Percentiles rank a stretch among this genome's conserved stretches.
phyloP scores from a whole-genome alignment of 2,888 invertebrate species.

The Metellina segmentata region DNA sequence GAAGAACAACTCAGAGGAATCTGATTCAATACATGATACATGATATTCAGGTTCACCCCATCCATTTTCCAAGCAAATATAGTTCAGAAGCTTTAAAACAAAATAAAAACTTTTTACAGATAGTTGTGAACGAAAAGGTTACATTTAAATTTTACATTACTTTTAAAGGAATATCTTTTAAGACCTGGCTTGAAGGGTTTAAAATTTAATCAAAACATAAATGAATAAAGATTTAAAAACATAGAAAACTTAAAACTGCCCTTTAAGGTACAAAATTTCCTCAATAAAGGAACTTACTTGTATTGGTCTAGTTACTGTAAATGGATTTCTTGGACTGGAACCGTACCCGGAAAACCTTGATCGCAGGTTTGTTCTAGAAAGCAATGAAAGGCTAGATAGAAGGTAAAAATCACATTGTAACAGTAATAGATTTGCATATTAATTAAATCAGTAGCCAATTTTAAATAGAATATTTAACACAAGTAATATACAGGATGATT shows the following conservation, averaged over 20 bases:
- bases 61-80: slow-evolving; percentile 64
- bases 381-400: not conserved
- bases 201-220: too few species aligned
- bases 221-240: too few species aligned
- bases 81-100: slow-evolving; percentile 44
- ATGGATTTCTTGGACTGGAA: slow-evolving; percentile 41
- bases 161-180: not conserved
- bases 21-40: slow-evolving; percentile 60
- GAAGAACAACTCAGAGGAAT: slow-evolving; percentile 61
- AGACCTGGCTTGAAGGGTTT: too few species aligned
- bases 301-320: slow-evolving; percentile 59
- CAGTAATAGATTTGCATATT: too few species aligned
- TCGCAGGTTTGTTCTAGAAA: slow-evolving; percentile 9
- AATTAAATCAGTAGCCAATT: too few species aligned
- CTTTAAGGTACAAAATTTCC: not conserved
- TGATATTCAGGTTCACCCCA: slow-evolving; percentile 69
- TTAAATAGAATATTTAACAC: too few species aligned
- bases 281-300: slow-evolving; percentile 33
- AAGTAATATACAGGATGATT: too few species aligned
- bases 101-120: not conserved
- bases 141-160: not conserved
- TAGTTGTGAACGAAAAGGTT: not conserved
- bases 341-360: slow-evolving; percentile 15
- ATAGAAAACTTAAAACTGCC: too few species aligned
- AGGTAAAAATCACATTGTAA: too few species aligned